Percentiles rank a stretch among this genome's conserved stretches.
Evolutionary conservation across 2,888 invertebrate genomes (phyloP).

Genomic region (Aproaerema taeniolella): DNA sequence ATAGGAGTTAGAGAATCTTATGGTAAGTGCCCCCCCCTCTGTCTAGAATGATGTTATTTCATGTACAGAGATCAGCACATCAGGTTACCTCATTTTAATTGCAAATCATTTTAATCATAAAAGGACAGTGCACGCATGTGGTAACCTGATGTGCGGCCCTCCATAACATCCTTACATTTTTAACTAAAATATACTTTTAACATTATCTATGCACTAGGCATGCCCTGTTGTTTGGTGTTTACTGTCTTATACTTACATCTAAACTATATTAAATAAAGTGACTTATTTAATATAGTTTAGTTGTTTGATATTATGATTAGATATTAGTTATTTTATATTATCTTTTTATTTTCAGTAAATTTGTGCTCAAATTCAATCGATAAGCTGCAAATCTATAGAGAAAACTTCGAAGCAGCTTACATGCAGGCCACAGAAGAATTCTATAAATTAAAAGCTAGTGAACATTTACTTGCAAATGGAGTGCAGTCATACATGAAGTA

Average conservation of each 20-base stretch:
- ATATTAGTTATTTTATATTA: not conserved
- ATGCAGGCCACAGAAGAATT: conserved; percentile 96
- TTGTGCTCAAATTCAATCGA: conserved; percentile 95
- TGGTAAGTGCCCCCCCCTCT: conserved; percentile 79
- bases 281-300: not conserved
- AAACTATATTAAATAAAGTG: too few species aligned
- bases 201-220: too few species aligned
- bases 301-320: not conserved
- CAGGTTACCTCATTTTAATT: too few species aligned
- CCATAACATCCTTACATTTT: too few species aligned
- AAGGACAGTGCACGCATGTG: too few species aligned
- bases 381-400: conserved; percentile 95
- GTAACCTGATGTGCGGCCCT: too few species aligned
- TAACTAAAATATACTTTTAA: too few species aligned
- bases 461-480: conserved; percentile 92
- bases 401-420: conserved; percentile 98
- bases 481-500: conserved; percentile 98
- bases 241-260: too few species aligned
- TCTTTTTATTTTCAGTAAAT: conserved; percentile 83
- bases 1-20: conserved; percentile 99
- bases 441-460: conserved; percentile 93
- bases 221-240: too few species aligned
- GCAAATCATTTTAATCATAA: too few species aligned
- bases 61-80: too few species aligned
- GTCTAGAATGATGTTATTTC: not conserved